Evolutionary conservation across 1,140 invertebrate species (phyloP), one percentile per base, ranked within the genome.

Genomic region (Pogonomyrmex californicus): DNA sequence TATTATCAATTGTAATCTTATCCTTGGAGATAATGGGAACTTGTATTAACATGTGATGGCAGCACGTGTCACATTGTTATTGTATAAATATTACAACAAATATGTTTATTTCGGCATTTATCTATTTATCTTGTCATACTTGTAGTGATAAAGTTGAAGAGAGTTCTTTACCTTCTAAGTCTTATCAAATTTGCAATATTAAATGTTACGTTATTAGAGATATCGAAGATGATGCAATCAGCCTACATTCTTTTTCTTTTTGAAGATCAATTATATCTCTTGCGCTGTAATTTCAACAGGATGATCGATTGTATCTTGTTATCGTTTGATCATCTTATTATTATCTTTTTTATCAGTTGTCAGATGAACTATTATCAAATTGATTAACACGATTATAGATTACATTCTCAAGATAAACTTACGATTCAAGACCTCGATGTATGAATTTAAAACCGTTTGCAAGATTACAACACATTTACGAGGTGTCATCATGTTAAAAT

Each of bases 1-100:
- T 36, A 62, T 83, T 87, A 78, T 89, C 66, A 62, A 70, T 71
- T 58, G 41, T 44, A 77, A 65, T 75, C 56, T 90, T 89, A 77
- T 10, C 0, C 2, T n/a, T 73, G 12, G 38, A 65, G 77, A 86
- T 88, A 89, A 12, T 30, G 9, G 4, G 9, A 70, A 58, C 44
- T 49, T 68, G 14, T 81, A 70, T 66, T 54, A 51, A 58, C 30
- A 82, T 30, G 17, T 47, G 54, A 73, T 36, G 66, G 47, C 4
- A 58, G 23, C 30, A 10, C 30, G 3, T 47, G 23, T n/a, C 5
- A n/a, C 7, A 5, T 58, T 60, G n/a, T 78, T 36, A n/a, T 23
- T 10, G 12, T 51, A 51, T 51, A 30, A 58, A 75, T 58, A 58
- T 66, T 78, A 63, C 3, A 47, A 23, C 1, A 58, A 73, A 78